Conservation (phyloP, 2,113 vertebrate genomes). For the Drymodes brunneopygia region DNA sequence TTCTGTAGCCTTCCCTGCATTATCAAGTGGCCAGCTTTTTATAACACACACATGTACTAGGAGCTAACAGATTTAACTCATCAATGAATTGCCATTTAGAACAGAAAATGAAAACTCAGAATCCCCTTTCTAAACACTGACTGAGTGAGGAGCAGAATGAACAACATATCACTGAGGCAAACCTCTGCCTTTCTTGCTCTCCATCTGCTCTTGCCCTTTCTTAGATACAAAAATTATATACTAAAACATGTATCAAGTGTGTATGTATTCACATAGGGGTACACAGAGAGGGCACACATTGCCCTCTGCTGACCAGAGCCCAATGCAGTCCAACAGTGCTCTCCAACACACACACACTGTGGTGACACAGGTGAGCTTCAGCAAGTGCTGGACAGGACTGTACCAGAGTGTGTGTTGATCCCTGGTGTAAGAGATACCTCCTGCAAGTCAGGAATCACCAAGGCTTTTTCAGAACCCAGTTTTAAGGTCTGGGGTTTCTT, state of each 20-base stretch:
- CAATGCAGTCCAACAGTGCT: not conserved
- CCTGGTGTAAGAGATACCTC: not conserved
- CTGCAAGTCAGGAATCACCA: not conserved
- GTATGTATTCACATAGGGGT: not conserved
- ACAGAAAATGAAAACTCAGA: not conserved
- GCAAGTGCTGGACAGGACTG: accelerated
- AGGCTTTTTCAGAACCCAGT: not conserved
- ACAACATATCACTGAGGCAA: not conserved
- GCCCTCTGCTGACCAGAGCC: conserved; percentile 19
- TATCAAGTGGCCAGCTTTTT: not conserved
- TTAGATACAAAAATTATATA: not conserved
- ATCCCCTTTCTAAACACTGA: not conserved
- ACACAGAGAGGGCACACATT: not conserved
- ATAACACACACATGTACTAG: not conserved
- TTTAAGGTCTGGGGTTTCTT: not conserved
- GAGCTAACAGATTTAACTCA: not conserved
- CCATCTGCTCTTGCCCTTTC: not conserved
- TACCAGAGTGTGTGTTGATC: accelerated
- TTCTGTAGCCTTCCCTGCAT: not conserved
- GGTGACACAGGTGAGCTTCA: not conserved
- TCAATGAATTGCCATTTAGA: not conserved
- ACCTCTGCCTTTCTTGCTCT: not conserved
- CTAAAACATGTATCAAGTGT: not conserved
- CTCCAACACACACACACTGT: not conserved
- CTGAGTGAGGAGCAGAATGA: not conserved